Percentiles rank a stretch among this genome's conserved stretches.
Evolutionary conservation across 1,140 invertebrate genomes (phyloP).

Genomic region (Trypoxylus dichotomus): DNA sequence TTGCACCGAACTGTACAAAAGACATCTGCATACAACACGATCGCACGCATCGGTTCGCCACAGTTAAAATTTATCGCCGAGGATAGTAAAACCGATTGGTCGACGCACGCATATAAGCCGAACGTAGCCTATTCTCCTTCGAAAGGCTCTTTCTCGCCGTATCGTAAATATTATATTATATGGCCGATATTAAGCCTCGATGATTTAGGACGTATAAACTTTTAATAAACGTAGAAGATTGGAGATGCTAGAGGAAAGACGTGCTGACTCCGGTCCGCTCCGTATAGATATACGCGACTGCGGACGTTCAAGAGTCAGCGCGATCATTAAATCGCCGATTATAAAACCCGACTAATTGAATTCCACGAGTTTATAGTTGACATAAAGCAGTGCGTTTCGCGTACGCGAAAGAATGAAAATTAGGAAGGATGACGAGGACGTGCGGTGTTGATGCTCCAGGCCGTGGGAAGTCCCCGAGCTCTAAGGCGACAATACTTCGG

Average conservation of each 20-base stretch:
- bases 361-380: background rate
- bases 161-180: constrained; percentile 8
- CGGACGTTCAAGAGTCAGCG: background rate
- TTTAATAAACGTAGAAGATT: background rate
- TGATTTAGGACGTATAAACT: background rate
- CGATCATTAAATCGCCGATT: constrained; percentile 3
- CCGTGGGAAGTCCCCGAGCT: too few species aligned
- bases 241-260: background rate
- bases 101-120: background rate
- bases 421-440: too few species aligned
- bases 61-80: background rate
- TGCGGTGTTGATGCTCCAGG: too few species aligned
- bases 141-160: background rate
- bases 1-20: background rate
- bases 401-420: background rate
- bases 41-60: background rate
- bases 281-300: background rate
- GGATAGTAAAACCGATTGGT: background rate
- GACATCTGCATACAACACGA: background rate
- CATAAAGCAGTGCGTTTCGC: background rate
- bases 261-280: background rate
- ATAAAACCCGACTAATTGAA: constrained; percentile 13
- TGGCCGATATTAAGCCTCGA: constrained; percentile 1
- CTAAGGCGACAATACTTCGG: too few species aligned
- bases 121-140: background rate